Conservation (phyloP, 2,113 vertebrate genomes). For the cat (Felis catus) region F.catus_Fca126_mat1.0 CM031417.1:122301501-122302000, state of each 20-base stretch:
- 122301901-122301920: not conserved
- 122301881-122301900: not conserved
- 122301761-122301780: not conserved
- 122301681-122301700: not conserved
- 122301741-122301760: not conserved
- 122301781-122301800: not conserved
- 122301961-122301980: not conserved
- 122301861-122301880: too few relatives aligned
- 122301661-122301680: not conserved
- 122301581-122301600: not conserved
- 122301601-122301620: not conserved
- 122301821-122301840: not conserved
- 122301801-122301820: rapidly evolving
- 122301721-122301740: not conserved
- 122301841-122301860: not conserved
- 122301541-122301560: not conserved
- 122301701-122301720: not conserved
- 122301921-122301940: not conserved
- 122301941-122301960: not conserved
- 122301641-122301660: not conserved
- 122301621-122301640: not conserved
- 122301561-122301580: conserved; percentile 7
- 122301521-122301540: not conserved
- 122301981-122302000: not conserved
- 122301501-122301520: not conserved